Evolutionary conservation across 1,140 invertebrate species (phyloP), one percentile per base, ranked within the genome.

Genomic region (Diachasma alloeum): DNA sequence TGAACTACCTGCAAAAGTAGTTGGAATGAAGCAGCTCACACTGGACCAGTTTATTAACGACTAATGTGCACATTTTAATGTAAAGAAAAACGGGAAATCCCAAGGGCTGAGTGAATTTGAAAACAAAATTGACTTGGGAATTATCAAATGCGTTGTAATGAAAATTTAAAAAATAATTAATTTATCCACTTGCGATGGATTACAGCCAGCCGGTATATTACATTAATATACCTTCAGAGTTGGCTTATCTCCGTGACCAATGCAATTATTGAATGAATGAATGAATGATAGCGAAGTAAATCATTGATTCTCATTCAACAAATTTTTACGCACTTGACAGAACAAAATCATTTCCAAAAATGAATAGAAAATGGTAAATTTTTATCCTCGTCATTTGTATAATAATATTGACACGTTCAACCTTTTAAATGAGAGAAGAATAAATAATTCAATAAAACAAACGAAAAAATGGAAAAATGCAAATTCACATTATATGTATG

Each of bases 381-480:
- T 89, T 88, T 87, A 89, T 88, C 87, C 87, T 88, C 86, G 85
- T 89, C 86, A 88, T 87, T 88, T 88, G 86, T 89, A 89, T 88
- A 78, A 88, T 88, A 79, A 88, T 86, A 88, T 88, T 86, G 87
- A 86, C 87, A 63, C 11, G 19, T 31, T 63, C 59, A 26, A 24
- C 11, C 10, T 63, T 63, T 31, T 31, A 15, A 63, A 63, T 63
- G 24, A 63, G 24, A 63, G 22, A 63, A 53, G 48, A n/a, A 15
- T 63, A 26, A 63, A 63, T 63, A 26, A 63, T 26, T 88, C 86
- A 87, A 87, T 81, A 80, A 84, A 81, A 86, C 85, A 46, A 46
- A 53, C 6, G 17, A 53, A 86, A 48, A 46, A 72, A 9, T 44
- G 19, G 15, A 72, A 48, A 37, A 42, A 39, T 22, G 31, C 42